Conservation (phyloP, 2,888 invertebrate genomes). For the Phyllotreta cruciferae region DNA sequence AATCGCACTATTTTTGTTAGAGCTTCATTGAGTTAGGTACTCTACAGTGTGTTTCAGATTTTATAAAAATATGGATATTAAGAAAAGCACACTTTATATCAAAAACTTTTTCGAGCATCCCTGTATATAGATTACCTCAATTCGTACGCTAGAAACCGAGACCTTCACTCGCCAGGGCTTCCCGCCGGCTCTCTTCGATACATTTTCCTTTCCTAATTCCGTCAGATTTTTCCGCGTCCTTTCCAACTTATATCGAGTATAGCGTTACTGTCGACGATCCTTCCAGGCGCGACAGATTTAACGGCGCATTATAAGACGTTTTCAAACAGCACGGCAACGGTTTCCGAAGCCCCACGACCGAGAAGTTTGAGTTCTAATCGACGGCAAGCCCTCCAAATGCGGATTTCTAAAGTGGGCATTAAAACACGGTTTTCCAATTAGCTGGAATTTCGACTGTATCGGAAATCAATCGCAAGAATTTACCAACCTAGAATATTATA, state of each 20-base stretch:
- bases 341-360: conserved; percentile 57
- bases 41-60: too few relatives aligned
- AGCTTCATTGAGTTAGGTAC: too few relatives aligned
- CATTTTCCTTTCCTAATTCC: conserved; percentile 25
- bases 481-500: too few relatives aligned
- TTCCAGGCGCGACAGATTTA: conserved; percentile 39
- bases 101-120: too few relatives aligned
- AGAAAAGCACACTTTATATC: too few relatives aligned
- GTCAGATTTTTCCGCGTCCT: conserved; percentile 20
- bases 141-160: conserved; percentile 6
- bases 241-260: conserved; percentile 26
- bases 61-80: too few relatives aligned
- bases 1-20: too few relatives aligned
- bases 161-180: conserved; percentile 16
- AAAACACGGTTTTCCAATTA: too few relatives aligned
- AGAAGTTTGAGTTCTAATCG: conserved; percentile 57
- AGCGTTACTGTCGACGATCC: conserved; percentile 34
- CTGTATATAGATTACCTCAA: too few relatives aligned
- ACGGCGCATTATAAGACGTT: conserved; percentile 38
- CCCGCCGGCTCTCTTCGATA: conserved; percentile 5
- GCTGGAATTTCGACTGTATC: too few relatives aligned
- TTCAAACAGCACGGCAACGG: conserved; percentile 54
- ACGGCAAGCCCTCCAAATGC: conserved; percentile 40
- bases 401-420: conserved; percentile 30
- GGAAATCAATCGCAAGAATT: too few relatives aligned